Percentiles rank a stretch among this genome's conserved stretches.
Evolutionary conservation across 2,797 vertebrate species (phyloP).

Genomic region (Tokudaia tokunoshimensis): DNA sequence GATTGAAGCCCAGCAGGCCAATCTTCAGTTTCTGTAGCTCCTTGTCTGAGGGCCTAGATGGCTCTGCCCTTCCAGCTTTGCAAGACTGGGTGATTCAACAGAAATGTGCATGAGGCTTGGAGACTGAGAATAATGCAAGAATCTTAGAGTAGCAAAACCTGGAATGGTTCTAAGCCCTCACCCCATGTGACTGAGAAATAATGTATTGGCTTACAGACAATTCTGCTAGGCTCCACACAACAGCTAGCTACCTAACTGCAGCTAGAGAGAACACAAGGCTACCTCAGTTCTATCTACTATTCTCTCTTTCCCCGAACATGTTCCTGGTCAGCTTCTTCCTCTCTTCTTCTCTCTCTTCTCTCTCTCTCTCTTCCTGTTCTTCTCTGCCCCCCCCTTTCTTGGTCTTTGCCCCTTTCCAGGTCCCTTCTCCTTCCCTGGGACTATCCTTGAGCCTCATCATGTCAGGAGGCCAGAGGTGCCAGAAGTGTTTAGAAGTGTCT

Average conservation of each 20-base stretch:
- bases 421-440: neutral
- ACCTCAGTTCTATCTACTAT: neutral
- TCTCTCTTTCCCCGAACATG: neutral
- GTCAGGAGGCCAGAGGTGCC: neutral
- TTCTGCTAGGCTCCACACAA: neutral
- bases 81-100: neutral
- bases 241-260: neutral
- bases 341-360: neutral
- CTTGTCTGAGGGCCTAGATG: neutral
- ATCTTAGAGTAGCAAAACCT: neutral
- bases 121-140: neutral
- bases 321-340: neutral
- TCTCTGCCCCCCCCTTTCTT: neutral
- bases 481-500: neutral
- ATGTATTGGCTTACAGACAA: neutral
- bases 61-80: neutral
- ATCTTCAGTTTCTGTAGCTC: neutral
- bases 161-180: neutral
- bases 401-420: neutral
- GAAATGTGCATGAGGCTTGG: accelerated
- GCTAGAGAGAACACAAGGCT: neutral
- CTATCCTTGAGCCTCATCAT: neutral
- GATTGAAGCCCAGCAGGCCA: neutral
- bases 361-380: neutral
- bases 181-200: neutral